Conservation (phyloP, 2,113 vertebrate genomes). For the Tangachromis dhanisi region DNA sequence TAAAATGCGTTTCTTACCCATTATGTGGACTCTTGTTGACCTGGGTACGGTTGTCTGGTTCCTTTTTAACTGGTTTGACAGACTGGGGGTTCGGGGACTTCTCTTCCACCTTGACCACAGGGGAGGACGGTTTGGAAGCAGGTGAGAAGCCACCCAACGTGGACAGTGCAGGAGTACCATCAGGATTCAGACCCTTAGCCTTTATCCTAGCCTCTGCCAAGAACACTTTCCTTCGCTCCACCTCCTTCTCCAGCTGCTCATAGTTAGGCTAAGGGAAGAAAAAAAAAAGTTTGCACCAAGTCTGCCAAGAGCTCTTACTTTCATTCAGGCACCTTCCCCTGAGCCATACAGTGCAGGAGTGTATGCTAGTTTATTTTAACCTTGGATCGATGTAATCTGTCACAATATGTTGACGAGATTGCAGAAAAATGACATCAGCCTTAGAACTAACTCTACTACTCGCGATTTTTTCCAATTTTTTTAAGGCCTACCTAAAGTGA, state of each 20-base stretch:
- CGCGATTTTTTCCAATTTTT: background rate
- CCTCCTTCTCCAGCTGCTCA: constrained; percentile 93
- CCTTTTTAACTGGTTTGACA: constrained; percentile 85
- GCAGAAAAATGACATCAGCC: background rate
- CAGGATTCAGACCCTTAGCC: constrained; percentile 94
- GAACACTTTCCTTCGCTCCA: constrained; percentile 91
- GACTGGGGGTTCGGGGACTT: constrained; percentile 81
- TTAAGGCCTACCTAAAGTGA: background rate
- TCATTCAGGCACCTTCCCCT: background rate
- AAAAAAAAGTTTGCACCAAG: background rate
- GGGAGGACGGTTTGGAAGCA: constrained; percentile 91
- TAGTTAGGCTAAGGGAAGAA: constrained; percentile 82
- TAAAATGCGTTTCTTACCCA: constrained; percentile 73
- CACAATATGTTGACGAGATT: background rate
- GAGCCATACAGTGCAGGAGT: background rate
- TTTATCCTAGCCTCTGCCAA: constrained; percentile 95
- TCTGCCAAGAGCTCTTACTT: background rate
- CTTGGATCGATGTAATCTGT: background rate
- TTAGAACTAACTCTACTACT: background rate
- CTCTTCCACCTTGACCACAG: constrained; percentile 86
- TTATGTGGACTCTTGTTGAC: constrained; percentile 93
- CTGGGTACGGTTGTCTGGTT: constrained; percentile 84
- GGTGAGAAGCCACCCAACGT: constrained; percentile 93
- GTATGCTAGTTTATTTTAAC: background rate
- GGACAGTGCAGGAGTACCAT: constrained; percentile 92